Evolutionary conservation across 2,888 invertebrate species (phyloP), one percentile per base, ranked within the genome.

Genomic region (Trilocha varians): DNA sequence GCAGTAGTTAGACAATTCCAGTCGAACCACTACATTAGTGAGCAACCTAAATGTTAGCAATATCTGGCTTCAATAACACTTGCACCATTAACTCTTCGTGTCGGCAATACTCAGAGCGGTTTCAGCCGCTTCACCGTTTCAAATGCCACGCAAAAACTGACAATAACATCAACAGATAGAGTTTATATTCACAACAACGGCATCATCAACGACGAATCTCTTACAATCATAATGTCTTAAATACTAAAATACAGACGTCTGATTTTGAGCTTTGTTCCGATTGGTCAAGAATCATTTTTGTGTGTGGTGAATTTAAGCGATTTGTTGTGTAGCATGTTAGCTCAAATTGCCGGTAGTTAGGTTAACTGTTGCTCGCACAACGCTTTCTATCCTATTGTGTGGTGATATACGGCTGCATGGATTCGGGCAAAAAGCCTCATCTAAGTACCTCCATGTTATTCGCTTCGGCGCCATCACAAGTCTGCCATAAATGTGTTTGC

Each of bases 51-150:
- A 69, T 64, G 50, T 16, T 45, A 60, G 65, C 68, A 74, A 74
- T 78, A 78, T 76, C 75, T 74, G 70, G 70, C 77, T 75, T 71
- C 78, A 74, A 78, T 79, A 79, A 75, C 73, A 78, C 71, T 74
- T 74, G 76, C 71, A 62, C 73, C 78, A 78, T 80, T 82, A 76
- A 77, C 76, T 76, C 67, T 67, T 66, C 64, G 68, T 61, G 61
- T 58, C 66, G 65, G 63, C 66, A 67, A 72, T 71, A 72, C 64
- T 67, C 67, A 69, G 52, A 62, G 59, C 62, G 63, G 59, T 63
- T 60, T 53, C 57, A 57, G 55, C 55, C 61, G 62, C 56, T 57
- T 56, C 55, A 50, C 43, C 50, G 43, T 43, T 47, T 38, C 40
- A 36, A 17, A 13, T 13, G 25, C 17, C 51, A 49, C 41, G 5